Conservation (phyloP, 2,113 vertebrate species). For the Eulacestoma nigropectus region DNA sequence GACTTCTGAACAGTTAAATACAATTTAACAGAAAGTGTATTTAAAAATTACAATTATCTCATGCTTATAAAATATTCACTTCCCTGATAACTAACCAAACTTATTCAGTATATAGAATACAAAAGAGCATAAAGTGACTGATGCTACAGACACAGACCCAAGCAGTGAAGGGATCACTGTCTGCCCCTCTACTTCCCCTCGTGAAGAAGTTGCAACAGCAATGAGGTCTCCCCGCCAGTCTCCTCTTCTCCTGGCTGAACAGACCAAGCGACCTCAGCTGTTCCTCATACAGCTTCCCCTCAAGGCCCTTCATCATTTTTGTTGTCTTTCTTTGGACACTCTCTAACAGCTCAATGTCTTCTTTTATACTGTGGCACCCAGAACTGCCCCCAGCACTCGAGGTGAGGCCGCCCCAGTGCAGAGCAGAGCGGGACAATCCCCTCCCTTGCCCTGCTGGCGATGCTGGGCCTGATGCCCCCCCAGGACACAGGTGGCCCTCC, state of each 20-base stretch:
- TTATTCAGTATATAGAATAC: background rate
- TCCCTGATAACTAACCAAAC: background rate
- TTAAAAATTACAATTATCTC: background rate
- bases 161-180: background rate
- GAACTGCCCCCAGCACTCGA: fast-evolving
- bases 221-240: background rate
- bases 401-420: fast-evolving
- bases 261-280: background rate
- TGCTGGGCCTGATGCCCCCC: background rate
- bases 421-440: background rate
- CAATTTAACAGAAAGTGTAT: background rate
- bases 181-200: no score
- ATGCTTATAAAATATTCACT: background rate
- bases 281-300: fast-evolving
- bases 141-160: background rate
- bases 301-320: background rate
- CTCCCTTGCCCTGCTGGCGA: fast-evolving
- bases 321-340: fast-evolving
- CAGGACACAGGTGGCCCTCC: fast-evolving
- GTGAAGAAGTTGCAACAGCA: background rate
- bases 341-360: background rate
- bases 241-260: background rate
- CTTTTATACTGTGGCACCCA: fast-evolving
- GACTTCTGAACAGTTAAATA: background rate
- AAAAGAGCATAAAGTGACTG: background rate